Base-by-base conservation (phyloP, 1,140 invertebrate species). In the Bombus pyrosoma region DNA sequence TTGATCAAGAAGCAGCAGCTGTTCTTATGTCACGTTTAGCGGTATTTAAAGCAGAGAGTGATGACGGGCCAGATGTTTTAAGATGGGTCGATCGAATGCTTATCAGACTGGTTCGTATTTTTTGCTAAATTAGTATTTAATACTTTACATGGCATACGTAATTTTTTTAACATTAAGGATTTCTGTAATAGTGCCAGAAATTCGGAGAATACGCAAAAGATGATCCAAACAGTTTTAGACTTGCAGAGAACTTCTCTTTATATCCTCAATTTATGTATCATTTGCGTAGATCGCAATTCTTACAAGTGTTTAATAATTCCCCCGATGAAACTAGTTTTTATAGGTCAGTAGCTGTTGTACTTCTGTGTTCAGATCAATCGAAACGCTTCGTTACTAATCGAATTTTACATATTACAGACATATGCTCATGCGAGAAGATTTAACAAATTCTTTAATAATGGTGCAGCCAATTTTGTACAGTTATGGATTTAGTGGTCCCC, bases 241-340 rank as follows among this genome's bases (percentile, higher is more conserved):
- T 99, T 59, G 97, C 98, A 34, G 99, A 99, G 93, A 99, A 99
- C 94, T 99, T 99, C 94, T 98, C 98, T 73, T 95, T 99, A 28
- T 99, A 99, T 96, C 99, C 99, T 47, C 99, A 99, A 94, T 99
- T 99, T 94, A 99, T 99, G 98, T 99, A 99, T 95, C 99, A 99
- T 95, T 95, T 99, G 88, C 96, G 99, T 85, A 96, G 99, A 87
- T 99, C 99, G 68, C 99, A 99, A 95, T 99, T 99, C 95, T 96
- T 99, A 86, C 99, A 99, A 96, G 99, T 99, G n/a, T 99, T 99
- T 95, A 99, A 99, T 95, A 99, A 99, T 96, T 99, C 99, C 76
- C 99, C 99, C 1, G 99, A 99, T 96, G 99, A 99, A 96, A 99
- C 99, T 43, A 99, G 99, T 81, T 99, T 99, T 95, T 99, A 99